Evolutionary conservation across 2,797 vertebrate species (phyloP).

Genomic region (Lagocephalus sceleratus): DNA sequence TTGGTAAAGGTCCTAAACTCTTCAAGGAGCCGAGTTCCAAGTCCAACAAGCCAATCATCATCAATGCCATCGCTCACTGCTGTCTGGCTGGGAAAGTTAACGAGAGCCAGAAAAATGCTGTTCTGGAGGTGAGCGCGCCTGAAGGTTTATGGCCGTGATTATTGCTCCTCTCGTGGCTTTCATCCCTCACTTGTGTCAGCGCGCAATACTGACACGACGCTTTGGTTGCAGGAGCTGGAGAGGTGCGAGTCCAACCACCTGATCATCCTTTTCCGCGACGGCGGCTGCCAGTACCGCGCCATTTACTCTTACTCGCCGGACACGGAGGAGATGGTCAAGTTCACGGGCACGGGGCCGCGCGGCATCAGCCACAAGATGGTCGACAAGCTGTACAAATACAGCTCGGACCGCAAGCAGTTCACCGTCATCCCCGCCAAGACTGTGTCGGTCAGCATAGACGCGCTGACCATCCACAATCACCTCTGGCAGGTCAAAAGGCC

Average conservation of each 20-base stretch:
- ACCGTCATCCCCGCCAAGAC: conserved; percentile 91
- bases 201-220: neutral
- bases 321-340: conserved; percentile 90
- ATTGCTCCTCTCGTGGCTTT: neutral
- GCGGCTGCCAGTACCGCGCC: conserved; percentile 92
- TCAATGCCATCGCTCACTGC: conserved; percentile 95
- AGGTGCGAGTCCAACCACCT: conserved; percentile 97
- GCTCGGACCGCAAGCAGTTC: conserved; percentile 96
- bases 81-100: conserved; percentile 97
- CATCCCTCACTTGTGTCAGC: neutral
- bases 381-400: conserved; percentile 97
- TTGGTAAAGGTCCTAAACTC: conserved; percentile 87
- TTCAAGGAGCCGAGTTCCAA: conserved; percentile 98
- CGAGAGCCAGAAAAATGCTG: conserved; percentile 88
- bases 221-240: conserved; percentile 84
- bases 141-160: too few relatives aligned
- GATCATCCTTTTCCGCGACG: conserved; percentile 95
- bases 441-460: conserved; percentile 94
- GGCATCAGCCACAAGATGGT: conserved; percentile 93
- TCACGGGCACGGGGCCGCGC: conserved; percentile 88
- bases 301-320: conserved; percentile 94
- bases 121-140: conserved; percentile 83
- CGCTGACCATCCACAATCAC: conserved; percentile 94
- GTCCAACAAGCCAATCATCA: conserved; percentile 98
- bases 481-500: conserved; percentile 94